Evolutionary conservation across 2,113 vertebrate genomes (phyloP).

Genomic region (Cyprinodon variegatus): DNA sequence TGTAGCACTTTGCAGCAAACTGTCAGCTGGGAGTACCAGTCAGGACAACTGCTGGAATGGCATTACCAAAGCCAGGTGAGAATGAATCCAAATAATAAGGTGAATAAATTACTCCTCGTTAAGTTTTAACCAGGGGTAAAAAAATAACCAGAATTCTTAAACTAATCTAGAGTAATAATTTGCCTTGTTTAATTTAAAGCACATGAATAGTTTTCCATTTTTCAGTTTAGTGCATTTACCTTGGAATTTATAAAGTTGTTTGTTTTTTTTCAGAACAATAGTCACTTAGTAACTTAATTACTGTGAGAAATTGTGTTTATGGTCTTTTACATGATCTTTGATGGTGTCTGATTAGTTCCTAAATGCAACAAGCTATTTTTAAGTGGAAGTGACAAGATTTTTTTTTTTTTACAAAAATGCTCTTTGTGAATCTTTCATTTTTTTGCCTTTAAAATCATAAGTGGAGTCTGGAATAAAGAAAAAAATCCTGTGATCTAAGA

Average conservation of each 20-base stretch:
- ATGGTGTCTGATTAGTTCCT: not conserved
- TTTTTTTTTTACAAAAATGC: too few relatives aligned
- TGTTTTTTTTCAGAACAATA: too few relatives aligned
- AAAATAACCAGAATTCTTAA: too few relatives aligned
- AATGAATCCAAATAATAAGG: not conserved
- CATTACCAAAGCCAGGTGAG: slow-evolving; percentile 86
- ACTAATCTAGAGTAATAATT: not conserved
- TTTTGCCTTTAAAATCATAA: too few relatives aligned
- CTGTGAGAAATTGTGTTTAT: too few relatives aligned
- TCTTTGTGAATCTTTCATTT: too few relatives aligned
- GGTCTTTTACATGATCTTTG: too few relatives aligned
- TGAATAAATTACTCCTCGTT: not conserved
- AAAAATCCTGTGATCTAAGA: not conserved
- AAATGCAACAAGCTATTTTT: too few relatives aligned
- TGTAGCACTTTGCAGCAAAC: slow-evolving; percentile 82
- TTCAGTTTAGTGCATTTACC: not conserved
- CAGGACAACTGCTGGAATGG: slow-evolving; percentile 94
- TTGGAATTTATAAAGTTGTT: not conserved
- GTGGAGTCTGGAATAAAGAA: too few relatives aligned
- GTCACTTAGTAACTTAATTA: too few relatives aligned
- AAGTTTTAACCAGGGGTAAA: not conserved
- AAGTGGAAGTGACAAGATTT: too few relatives aligned
- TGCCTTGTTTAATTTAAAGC: not conserved
- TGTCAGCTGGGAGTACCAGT: slow-evolving; percentile 72
- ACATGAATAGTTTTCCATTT: not conserved